Evolutionary conservation across 2,797 vertebrate species (phyloP), one percentile per base, ranked within the genome.

Genomic region (Orientallactaga sibirica): DNA sequence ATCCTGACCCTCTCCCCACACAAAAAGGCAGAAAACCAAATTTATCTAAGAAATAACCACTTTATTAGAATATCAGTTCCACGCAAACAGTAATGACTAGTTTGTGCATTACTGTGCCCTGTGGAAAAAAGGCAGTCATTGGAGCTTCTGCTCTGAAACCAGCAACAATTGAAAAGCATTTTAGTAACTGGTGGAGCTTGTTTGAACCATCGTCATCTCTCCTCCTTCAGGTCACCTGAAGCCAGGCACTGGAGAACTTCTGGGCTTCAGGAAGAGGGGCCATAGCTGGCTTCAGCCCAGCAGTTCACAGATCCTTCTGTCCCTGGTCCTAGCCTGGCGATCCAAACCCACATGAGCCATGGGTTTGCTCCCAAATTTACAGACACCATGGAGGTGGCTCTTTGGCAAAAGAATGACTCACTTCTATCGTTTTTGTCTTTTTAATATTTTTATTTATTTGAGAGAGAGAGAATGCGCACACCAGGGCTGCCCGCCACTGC

Each of bases 291-390:
- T 64, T 71, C 41, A 76, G 55, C 61, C 67, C 25, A 2, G 68
- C 20, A n/a, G 70, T 20, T 48, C 81, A 8, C 0, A 0, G 24
- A 27, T 29, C n/a, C 55, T 29, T 71, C 71, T 52, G 20, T 88
- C 68, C 37, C 43, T 71, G 41, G 41, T 48, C 76, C 22, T 27
- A 73, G 77, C 86, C 89, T 66, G 33, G 64, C 5, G 73, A 80
- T 24, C 81, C 11, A 3, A 80, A 84, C 15, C 66, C 81, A 8
- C 85, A 66, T 1, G 52, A 93, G 81, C 89, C 75, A 15, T 74
- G 81, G 58, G 73, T 81, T 88, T 93, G 33, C 92, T 80, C 24
- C 67, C 16, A 61, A 73, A 61, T 77, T 93, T 94, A 90, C 85
- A 91, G 91, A 94, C 62, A 37, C 87, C 77, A 71, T 62, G 76